A percentile compares a stretch with the other conserved stretches of the same genome.
These are phyloP conservation scores for Drosophila leonis DNA, from an alignment of 2,888 invertebrate species.

Conservation along the genomic window DNA sequence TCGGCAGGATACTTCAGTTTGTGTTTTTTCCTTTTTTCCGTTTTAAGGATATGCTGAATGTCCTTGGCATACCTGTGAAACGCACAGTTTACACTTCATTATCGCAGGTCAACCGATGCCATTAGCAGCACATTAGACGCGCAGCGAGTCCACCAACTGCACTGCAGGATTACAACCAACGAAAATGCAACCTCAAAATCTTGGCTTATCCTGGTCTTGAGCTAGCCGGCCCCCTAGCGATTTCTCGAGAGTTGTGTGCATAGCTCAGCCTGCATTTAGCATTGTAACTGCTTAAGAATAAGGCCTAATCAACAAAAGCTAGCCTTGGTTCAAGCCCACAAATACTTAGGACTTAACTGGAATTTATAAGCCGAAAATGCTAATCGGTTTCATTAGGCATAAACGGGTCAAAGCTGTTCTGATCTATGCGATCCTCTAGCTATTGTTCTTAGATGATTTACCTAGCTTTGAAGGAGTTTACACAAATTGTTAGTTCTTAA, in stretches of 20 bases:
- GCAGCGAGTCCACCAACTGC: conserved; percentile 28
- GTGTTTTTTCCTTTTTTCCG: background rate
- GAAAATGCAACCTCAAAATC: conserved; percentile 26
- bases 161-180: conserved; percentile 9
- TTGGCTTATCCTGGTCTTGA: conserved; percentile 4
- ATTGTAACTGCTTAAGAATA: conserved; percentile 8
- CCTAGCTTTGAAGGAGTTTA: background rate
- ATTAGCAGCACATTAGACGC: conserved; percentile 74
- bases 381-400: conserved; percentile 9
- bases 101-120: conserved; percentile 76
- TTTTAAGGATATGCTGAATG: conserved; percentile 26
- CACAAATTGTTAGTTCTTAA: background rate
- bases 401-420: conserved; percentile 5
- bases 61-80: conserved; percentile 55
- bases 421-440: background rate
- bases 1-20: conserved; percentile 43
- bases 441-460: background rate
- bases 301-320: background rate
- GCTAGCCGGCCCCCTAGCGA: conserved; percentile 5
- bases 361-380: conserved; percentile 3
- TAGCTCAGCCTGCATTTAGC: conserved; percentile 21
- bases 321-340: conserved; percentile 4
- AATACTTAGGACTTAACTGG: conserved; percentile 19
- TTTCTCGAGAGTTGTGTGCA: conserved; percentile 6
- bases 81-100: conserved; percentile 77